phyloP scores from a whole-genome alignment of 2,888 invertebrate genomes.

The Cataglyphis livida region DNA sequence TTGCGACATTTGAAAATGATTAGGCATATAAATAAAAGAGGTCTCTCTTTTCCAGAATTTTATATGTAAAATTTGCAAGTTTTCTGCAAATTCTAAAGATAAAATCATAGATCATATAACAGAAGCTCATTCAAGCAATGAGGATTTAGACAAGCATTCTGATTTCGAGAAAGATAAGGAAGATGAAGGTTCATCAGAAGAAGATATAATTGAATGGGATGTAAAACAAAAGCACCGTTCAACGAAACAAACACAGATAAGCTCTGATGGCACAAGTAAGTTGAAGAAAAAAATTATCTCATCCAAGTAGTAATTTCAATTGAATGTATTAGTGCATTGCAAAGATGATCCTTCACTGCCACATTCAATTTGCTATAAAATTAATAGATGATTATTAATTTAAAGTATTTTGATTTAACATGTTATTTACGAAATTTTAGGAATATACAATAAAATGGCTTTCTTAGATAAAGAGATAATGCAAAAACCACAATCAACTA shows the following conservation, averaged over 20 bases:
- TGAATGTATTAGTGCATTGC: neutral
- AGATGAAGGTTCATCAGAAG: slow-evolving; percentile 53
- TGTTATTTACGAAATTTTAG: slow-evolving; percentile 53
- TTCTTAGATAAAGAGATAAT: slow-evolving; percentile 36
- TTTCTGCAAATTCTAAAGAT: slow-evolving; percentile 69
- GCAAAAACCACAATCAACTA: slow-evolving; percentile 30
- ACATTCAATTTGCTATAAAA: neutral
- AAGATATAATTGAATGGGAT: slow-evolving; percentile 52
- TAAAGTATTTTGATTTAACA: slow-evolving; percentile 6
- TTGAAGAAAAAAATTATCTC: neutral
- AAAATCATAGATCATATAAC: slow-evolving; percentile 78
- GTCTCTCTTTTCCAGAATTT: slow-evolving; percentile 71
- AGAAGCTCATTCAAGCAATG: slow-evolving; percentile 73
- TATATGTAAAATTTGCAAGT: slow-evolving; percentile 81
- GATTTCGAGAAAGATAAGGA: slow-evolving; percentile 61
- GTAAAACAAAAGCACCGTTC: slow-evolving; percentile 13
- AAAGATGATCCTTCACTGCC: neutral
- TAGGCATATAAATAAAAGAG: neutral
- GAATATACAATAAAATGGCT: slow-evolving; percentile 22
- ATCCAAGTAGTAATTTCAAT: neutral
- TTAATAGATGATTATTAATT: neutral
- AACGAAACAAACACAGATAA: neutral
- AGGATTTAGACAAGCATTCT: slow-evolving; percentile 54
- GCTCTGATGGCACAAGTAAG: slow-evolving; percentile 25
- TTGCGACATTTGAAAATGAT: neutral